Evolutionary conservation across 1,140 invertebrate genomes (phyloP), one percentile per base, ranked within the genome.

Genomic region (Apis dorsata): DNA sequence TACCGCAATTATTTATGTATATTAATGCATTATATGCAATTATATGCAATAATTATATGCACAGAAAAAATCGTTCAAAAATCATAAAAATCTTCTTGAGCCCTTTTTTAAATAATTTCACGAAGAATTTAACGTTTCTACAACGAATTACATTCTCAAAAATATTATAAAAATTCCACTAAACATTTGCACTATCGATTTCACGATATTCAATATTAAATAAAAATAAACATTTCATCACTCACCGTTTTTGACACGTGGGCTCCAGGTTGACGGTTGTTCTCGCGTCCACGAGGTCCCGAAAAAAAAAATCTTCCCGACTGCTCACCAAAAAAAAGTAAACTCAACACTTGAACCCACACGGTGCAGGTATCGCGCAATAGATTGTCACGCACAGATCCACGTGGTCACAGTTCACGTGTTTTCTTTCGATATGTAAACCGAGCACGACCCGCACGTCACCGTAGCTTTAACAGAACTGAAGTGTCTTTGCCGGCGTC

Each of bases 211-310:
- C 9, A 65, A 68, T 49, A n/a, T 12, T 12, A 11, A 1, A 21
- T 2, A 63, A 13, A 15, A 11, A 15, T 51, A 17, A 13, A 4
- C 8, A 28, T 4, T 5, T 24, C 0, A 44, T 70, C 71, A 83
- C 90, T 92, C 83, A 95, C 94, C 94, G 92, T 91, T 95, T 95
- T 59, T 94, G 94, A 89, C 94, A 95, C 93, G 94, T 93, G 90
- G 94, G 90, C 94, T 95, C 94, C 94, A 95, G 94, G 92, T 93
- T 94, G 94, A 93, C 92, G 91, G 93, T 90, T 86, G 88, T 91
- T 90, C 91, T 90, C 87, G 90, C 13, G 88, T 94, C 93, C 92
- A 94, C 90, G 91, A 87, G 63, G 24, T 51, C 1, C 7, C n/a
- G n/a, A 55, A 34, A 34, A 83, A 79, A 63, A 79, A 71, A 75